A percentile compares a stretch with the other conserved stretches of the same genome.
Evolutionary conservation across 2,888 invertebrate genomes (phyloP).

Genomic region (Choristoneura rosaceana): DNA sequence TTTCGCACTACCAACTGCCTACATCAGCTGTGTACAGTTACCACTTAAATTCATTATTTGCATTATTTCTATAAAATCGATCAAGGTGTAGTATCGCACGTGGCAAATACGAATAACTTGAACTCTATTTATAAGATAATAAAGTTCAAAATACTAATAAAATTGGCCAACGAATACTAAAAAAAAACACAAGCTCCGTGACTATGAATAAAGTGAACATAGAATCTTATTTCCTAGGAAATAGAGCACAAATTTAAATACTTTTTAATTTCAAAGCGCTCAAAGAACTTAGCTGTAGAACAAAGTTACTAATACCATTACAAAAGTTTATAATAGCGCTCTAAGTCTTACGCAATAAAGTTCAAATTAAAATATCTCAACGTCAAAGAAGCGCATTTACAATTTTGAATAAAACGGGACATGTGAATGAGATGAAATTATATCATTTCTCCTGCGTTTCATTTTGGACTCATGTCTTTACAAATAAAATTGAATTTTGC

Average conservation of each 20-base stretch:
- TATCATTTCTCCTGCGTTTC: neutral
- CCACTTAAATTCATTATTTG: slow-evolving; percentile 27
- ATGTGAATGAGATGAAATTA: slow-evolving; percentile 25
- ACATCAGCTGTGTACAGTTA: slow-evolving; percentile 32
- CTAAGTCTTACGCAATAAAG: neutral
- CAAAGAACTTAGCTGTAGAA: neutral
- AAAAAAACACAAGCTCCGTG: neutral
- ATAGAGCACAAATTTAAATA: slow-evolving; percentile 6
- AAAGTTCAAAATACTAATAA: neutral
- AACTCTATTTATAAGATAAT: neutral
- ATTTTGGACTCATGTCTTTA: neutral
- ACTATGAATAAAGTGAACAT: neutral
- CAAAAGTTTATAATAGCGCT: neutral
- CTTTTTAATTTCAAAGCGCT: neutral
- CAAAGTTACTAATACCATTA: neutral
- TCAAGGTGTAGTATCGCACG: slow-evolving; percentile 40
- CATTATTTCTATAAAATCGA: slow-evolving; percentile 42
- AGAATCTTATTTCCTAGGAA: neutral
- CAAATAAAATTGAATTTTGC: neutral
- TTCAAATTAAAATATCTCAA: neutral
- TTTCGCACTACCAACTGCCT: slow-evolving; percentile 36
- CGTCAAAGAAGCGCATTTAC: neutral
- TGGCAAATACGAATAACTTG: slow-evolving; percentile 14
- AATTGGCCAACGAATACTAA: neutral
- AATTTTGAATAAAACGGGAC: slow-evolving; percentile 13